Conservation (phyloP, 1,140 invertebrate genomes). For the Centruroides vittatus region DNA sequence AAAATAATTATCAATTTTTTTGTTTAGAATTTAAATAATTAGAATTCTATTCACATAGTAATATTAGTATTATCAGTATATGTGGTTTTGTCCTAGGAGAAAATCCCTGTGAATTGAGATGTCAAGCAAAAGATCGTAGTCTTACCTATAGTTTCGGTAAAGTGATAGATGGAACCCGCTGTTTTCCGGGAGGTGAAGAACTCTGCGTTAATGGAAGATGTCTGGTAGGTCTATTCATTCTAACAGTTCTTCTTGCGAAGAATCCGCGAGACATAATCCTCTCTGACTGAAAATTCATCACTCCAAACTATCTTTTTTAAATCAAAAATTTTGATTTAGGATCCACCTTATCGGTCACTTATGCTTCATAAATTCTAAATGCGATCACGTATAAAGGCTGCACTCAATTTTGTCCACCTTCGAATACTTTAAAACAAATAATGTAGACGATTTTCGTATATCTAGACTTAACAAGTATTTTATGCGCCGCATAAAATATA, state of each 20-base stretch:
- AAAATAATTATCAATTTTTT: neutral
- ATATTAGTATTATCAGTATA: neutral
- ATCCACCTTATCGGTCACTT: neutral
- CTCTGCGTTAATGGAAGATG: conserved; percentile 34
- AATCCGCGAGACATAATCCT: neutral
- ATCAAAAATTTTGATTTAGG: neutral
- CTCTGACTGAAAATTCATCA: neutral
- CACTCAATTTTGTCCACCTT: too few species aligned
- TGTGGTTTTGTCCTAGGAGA: neutral
- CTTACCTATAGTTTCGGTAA: conserved; percentile 22
- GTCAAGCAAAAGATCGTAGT: conserved; percentile 12
- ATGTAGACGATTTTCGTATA: too few species aligned
- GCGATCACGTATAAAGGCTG: too few species aligned
- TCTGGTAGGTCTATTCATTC: conserved; percentile 23
- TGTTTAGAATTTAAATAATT: neutral
- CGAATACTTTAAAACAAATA: too few species aligned
- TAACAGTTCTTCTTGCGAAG: neutral
- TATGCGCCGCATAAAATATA: too few species aligned
- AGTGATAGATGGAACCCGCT: conserved; percentile 33
- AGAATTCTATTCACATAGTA: neutral
- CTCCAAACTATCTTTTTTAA: too few species aligned
- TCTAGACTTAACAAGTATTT: too few species aligned
- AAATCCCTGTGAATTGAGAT: conserved; percentile 19
- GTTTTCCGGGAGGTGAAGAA: conserved; percentile 24
- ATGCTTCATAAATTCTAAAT: neutral